Evolutionary conservation across 2,113 vertebrate species (phyloP), one percentile per base, ranked within the genome.

Genomic region (Hydropotes inermis): DNA sequence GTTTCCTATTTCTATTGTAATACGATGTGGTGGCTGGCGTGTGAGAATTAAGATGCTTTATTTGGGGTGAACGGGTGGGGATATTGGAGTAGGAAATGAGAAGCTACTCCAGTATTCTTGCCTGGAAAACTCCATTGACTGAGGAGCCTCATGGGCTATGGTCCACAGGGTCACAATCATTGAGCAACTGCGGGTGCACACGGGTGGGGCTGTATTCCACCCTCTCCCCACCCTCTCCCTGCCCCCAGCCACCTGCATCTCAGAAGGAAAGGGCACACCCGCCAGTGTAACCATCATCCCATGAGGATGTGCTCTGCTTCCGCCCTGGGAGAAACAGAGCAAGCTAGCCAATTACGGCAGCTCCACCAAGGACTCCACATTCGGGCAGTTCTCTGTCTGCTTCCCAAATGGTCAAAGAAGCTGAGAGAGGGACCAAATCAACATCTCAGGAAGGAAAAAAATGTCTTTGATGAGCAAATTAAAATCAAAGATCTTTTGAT

Each of bases 151-250:
- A 23, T 19, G 9, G n/a, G n/a, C n/a, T 36, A 23, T 15, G 33
- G n/a, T 23, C 64, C n/a, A 36, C 4, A 1, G n/a, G 64, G n/a
- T 36, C 64, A 61, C 60, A 3, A 50, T 50, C 47, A 50, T 47
- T 47, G 47, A 47, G 47, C 9, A 36, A 36, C 19, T 70, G 64
- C 5, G 9, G 1, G 3, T 5, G 17, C 0, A 0, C 64, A 12
- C 0, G 64, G n/a, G 9, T 36, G 64, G 64, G 17, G 64, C 17
- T 70, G 17, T 54, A n/a, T 13, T 23, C 33, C 79, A 23, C 19
- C 47, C 4, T 14, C 6, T 30, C 30, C 30, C 2, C 0, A 1
- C 23, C 79, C 16, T n/a, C 3, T 1, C 78, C 64, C 36, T 2
- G 9, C 67, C 39, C 19, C n/a, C 11, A 3, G 79, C 79, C 47